Evolutionary conservation across 2,888 invertebrate genomes (phyloP).

Genomic region (Dryobota labecula): DNA sequence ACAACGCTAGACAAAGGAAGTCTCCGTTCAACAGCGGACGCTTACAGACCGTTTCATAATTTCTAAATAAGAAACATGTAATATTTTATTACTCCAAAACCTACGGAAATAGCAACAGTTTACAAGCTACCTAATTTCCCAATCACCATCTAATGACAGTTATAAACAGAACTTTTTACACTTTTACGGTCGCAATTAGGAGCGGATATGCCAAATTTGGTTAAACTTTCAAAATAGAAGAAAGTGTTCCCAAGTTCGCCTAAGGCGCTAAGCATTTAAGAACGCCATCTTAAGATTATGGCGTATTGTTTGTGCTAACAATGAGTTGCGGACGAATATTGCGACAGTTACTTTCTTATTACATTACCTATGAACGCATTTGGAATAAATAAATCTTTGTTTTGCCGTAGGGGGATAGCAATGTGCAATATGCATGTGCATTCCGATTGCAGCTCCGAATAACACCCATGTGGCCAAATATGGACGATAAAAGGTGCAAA

Average conservation of each 20-base stretch:
- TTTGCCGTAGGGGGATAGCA: slow-evolving; percentile 17
- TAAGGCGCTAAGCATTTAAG: slow-evolving; percentile 58
- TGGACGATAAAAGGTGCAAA: not conserved
- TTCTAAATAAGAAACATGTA: slow-evolving; percentile 2
- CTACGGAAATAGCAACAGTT: slow-evolving; percentile 18
- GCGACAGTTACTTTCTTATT: slow-evolving; percentile 67
- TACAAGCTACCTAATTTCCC: slow-evolving; percentile 40
- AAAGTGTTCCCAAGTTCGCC: slow-evolving; percentile 60
- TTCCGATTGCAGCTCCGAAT: slow-evolving; percentile 32
- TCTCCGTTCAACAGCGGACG: not conserved
- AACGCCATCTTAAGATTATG: slow-evolving; percentile 70
- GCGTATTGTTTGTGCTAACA: slow-evolving; percentile 72
- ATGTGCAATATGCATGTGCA: slow-evolving; percentile 38
- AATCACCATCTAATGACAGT: slow-evolving; percentile 18
- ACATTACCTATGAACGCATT: slow-evolving; percentile 46
- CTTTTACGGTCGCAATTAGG: slow-evolving; percentile 45
- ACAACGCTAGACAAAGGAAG: slow-evolving; percentile 25
- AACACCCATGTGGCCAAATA: not conserved
- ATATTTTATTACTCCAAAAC: not conserved
- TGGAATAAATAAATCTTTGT: slow-evolving; percentile 37
- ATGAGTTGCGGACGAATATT: slow-evolving; percentile 62
- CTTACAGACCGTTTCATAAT: slow-evolving; percentile 8
- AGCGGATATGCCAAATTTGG: slow-evolving; percentile 58
- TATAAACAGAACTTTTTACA: slow-evolving; percentile 33
- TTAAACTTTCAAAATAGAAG: slow-evolving; percentile 65